phyloP scores from a whole-genome alignment of 2,888 invertebrate genomes.

The Drosophila antonietae region DNA sequence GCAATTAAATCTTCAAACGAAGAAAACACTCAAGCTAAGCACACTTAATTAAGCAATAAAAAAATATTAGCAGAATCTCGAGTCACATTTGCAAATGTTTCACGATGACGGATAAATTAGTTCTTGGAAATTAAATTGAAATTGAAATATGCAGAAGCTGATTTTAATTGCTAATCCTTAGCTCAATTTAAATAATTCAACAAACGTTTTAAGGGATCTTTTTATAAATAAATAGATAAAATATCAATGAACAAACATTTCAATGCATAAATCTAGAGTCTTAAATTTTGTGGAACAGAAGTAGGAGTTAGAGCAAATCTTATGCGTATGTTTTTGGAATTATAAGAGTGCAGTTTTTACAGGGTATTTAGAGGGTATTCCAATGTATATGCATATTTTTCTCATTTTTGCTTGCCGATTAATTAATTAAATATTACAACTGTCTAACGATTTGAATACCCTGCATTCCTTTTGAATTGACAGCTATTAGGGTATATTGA shows the following conservation, averaged over 20 bases:
- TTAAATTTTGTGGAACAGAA: no score
- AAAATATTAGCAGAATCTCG: background rate
- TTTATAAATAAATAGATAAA: no score
- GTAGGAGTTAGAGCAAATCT: no score
- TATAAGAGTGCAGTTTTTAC: no score
- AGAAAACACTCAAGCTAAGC: background rate
- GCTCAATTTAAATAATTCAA: background rate
- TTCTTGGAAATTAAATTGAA: background rate
- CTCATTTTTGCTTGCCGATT: background rate
- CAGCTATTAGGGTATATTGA: no score
- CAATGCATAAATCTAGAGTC: no score
- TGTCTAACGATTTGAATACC: no score
- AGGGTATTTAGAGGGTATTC: no score
- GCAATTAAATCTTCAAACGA: background rate
- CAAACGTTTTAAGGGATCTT: background rate
- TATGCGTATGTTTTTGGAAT: no score
- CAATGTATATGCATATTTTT: no score
- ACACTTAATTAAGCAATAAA: conserved; percentile 1
- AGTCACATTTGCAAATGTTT: conserved; percentile 6
- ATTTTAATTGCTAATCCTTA: conserved; percentile 6
- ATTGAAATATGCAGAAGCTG: background rate
- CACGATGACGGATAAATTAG: background rate
- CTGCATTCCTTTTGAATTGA: no score
- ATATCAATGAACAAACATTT: no score
- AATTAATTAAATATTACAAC: background rate